A percentile compares a stretch with the other conserved stretches of the same genome.
These are phyloP conservation scores for Aurelia coerulea DNA, from an alignment of 30 jellyfish, hydroid and myxozoan species.

Conservation along the genomic window DNA sequence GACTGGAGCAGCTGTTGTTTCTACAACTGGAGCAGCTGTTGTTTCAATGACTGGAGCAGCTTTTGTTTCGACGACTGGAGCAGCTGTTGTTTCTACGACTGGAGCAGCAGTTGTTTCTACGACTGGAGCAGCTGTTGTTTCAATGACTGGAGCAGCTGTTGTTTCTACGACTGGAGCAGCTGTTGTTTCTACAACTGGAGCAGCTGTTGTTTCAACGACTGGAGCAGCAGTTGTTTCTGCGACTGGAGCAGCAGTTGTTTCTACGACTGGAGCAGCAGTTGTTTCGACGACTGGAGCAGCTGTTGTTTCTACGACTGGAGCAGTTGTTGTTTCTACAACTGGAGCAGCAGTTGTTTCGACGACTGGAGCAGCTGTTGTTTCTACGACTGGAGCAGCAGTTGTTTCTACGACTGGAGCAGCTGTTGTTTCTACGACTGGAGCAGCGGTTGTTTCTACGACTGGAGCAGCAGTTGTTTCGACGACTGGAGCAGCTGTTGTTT, in stretches of 20 bases:
- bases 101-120: too few relatives aligned
- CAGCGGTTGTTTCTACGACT: constrained; percentile 40
- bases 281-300: constrained; percentile 51
- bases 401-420: constrained; percentile 51
- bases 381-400: constrained; percentile 34
- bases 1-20: too few relatives aligned
- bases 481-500: constrained; percentile 51
- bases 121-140: too few relatives aligned
- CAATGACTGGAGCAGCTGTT: too few relatives aligned
- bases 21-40: too few relatives aligned
- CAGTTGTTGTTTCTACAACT: constrained; percentile 35
- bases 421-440: constrained; percentile 31
- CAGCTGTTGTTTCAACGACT: constrained; percentile 41
- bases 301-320: constrained; percentile 30
- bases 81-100: too few relatives aligned
- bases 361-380: constrained; percentile 56
- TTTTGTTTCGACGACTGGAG: too few relatives aligned
- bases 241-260: constrained; percentile 39
- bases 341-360: constrained; percentile 38
- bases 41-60: background rate
- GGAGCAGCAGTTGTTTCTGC: constrained; percentile 45
- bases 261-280: constrained; percentile 38
- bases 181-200: constrained; percentile 2
- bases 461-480: constrained; percentile 57
- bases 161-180: too few relatives aligned